Conservation (phyloP, 2,888 invertebrate species). For the Spodoptera picta region DNA sequence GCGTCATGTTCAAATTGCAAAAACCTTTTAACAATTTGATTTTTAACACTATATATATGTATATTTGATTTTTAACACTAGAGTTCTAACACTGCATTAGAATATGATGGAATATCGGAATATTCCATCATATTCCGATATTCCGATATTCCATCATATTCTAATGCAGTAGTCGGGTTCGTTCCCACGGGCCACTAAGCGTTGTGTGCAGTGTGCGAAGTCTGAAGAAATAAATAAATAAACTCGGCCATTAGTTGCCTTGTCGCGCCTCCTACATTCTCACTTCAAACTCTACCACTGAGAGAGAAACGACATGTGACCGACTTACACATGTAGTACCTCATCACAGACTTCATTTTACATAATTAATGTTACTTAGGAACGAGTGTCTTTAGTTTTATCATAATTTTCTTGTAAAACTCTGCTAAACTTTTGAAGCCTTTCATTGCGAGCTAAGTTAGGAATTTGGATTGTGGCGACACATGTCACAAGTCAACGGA, state of each 20-base stretch:
- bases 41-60: no score
- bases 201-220: conserved; percentile 42
- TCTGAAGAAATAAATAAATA: conserved; percentile 57
- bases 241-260: conserved; percentile 51
- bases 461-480: no score
- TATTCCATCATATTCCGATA: no score
- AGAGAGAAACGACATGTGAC: conserved; percentile 4
- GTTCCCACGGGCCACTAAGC: conserved; percentile 52
- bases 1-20: no score
- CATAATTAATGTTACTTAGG: conserved; percentile 25
- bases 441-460: no score
- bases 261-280: conserved; percentile 11
- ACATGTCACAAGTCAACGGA: no score
- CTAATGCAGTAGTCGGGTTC: neutral
- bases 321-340: conserved; percentile 1
- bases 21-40: no score
- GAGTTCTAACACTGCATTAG: no score
- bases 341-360: conserved; percentile 18
- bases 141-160: no score
- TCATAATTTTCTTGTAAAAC: conserved; percentile 1
- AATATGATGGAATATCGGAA: no score
- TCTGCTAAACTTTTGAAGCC: neutral
- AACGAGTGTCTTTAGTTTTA: conserved; percentile 16
- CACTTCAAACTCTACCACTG: conserved; percentile 28
- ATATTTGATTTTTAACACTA: no score